Base-by-base conservation (phyloP, 1,140 invertebrate genomes). In the Cydia fagiglandana region DNA sequence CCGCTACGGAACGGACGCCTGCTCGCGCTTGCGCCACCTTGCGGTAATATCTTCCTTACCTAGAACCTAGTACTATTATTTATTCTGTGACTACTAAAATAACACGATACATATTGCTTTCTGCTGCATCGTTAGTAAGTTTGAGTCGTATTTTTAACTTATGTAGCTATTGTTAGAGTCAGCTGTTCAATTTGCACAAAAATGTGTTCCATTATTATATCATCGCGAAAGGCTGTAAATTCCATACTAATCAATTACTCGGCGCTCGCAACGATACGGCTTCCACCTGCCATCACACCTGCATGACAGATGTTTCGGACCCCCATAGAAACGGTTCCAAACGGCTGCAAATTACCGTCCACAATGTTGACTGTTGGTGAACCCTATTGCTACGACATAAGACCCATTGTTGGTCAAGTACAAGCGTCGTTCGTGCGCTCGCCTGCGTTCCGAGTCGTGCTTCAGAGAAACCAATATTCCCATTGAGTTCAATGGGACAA, bases 301-400 rank as follows among this genome's bases (percentile, higher is more conserved):
- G 89, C 86, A 41, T 80, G 79, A 81, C 87, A 90, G 87, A 88
- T 90, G 88, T 82, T 78, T 77, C 73, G 64, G 3, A 64, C 61
- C 64, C 75, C 64, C 64, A 70, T 75, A 75, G 66, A 75, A 75
- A 75, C 38, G 30, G 34, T 41, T 70, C 34, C 66, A 17, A 70
- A 0, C 66, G 34, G 17, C 66, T 38, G 66, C 30, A 34, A 10
- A 2, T n/a, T 38, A 15, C 15, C 45, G 12, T 47, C 45, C 45
- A 13, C 38, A 38, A 3, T 30, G 34, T 34, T 41, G 7, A 41
- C 45, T 47, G 2, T 47, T 13, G 45, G 1, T 47, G 12, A 15
- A 47, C 45, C 45, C 13, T 47, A 47, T 47, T 13, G 45, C 13
- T 13, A 47, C 2, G 45, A 47, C 9, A 15, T 15, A 47, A 47